Percentiles rank a stretch among this genome's conserved stretches.
Evolutionary conservation across 2,888 invertebrate species (phyloP).

Genomic region (Drosophila quasianomalipes): DNA sequence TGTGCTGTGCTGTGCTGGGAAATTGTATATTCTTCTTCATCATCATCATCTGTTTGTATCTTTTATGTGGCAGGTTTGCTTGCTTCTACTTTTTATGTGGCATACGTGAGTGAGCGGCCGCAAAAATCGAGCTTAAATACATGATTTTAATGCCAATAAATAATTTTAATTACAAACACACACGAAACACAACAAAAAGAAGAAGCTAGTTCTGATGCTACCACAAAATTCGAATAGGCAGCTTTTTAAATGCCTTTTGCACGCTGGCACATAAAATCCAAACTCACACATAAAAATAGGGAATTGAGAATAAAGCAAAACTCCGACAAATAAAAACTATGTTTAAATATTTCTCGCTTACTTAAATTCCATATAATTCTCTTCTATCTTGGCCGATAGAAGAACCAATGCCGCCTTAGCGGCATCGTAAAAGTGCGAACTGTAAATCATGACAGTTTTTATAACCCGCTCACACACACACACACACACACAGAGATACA

Average conservation of each 20-base stretch:
- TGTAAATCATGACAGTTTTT: slow-evolving; percentile 80
- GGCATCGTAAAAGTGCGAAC: slow-evolving; percentile 79
- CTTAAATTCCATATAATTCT: slow-evolving; percentile 74
- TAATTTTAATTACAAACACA: slow-evolving; percentile 68
- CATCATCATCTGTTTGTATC: slow-evolving; percentile 3
- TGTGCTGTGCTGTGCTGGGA: slow-evolving; percentile 41
- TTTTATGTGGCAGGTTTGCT: slow-evolving; percentile 22
- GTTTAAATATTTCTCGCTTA: slow-evolving; percentile 76
- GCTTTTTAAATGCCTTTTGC: slow-evolving; percentile 28
- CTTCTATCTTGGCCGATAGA: slow-evolving; percentile 50
- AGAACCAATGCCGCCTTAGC: slow-evolving; percentile 31
- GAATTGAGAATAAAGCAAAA: slow-evolving; percentile 31
- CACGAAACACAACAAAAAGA: slow-evolving; percentile 7
- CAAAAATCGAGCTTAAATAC: slow-evolving; percentile 58
- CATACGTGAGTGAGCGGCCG: slow-evolving; percentile 61
- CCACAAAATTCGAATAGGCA: slow-evolving; percentile 15
- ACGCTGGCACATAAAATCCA: slow-evolving; percentile 38
- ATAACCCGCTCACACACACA: slow-evolving; percentile 53
- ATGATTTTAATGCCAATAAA: slow-evolving; percentile 68
- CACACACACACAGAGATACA: neutral
- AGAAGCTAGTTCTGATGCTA: slow-evolving; percentile 14
- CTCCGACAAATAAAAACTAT: slow-evolving; percentile 59
- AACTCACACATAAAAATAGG: slow-evolving; percentile 28
- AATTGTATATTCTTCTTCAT: slow-evolving; percentile 20
- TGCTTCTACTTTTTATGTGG: slow-evolving; percentile 53